Conservation (phyloP, 2,113 vertebrate genomes). For the Aspidoscelis tigris region DNA sequence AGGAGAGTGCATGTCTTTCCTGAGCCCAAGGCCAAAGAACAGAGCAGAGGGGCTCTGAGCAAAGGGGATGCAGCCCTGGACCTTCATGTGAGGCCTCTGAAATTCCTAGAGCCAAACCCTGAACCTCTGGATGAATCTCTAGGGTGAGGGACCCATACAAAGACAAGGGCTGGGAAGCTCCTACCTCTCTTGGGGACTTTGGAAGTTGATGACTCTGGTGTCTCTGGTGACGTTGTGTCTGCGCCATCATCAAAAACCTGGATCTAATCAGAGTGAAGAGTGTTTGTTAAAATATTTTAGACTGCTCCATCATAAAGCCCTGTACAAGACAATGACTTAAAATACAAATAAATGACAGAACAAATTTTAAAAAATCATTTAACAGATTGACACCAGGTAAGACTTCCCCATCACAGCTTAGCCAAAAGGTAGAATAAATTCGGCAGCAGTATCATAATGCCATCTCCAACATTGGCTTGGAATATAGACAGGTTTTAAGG, state of each 20-base stretch:
- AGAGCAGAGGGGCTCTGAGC: neutral
- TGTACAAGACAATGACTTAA: neutral
- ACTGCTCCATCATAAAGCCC: neutral
- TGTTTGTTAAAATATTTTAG: neutral
- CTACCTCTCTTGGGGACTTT: conserved; percentile 91
- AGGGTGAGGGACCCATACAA: accelerated
- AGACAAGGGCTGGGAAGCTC: accelerated
- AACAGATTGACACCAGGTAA: neutral
- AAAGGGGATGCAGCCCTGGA: neutral
- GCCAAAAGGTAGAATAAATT: neutral
- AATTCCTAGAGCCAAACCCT: neutral
- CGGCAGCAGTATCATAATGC: neutral
- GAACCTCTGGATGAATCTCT: accelerated
- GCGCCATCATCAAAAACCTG: conserved; percentile 94
- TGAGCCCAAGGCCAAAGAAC: too few relatives aligned
- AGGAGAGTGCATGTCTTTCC: neutral
- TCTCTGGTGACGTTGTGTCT: conserved; percentile 95
- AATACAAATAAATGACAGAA: neutral
- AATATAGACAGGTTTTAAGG: neutral
- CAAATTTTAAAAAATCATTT: neutral
- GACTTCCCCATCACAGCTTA: neutral
- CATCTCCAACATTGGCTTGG: neutral
- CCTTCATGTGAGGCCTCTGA: neutral
- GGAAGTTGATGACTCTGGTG: conserved; percentile 84
- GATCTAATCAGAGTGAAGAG: conserved; percentile 77